phyloP scores from a whole-genome alignment of 2,113 vertebrate genomes.

The Megalops atlanticus region DNA sequence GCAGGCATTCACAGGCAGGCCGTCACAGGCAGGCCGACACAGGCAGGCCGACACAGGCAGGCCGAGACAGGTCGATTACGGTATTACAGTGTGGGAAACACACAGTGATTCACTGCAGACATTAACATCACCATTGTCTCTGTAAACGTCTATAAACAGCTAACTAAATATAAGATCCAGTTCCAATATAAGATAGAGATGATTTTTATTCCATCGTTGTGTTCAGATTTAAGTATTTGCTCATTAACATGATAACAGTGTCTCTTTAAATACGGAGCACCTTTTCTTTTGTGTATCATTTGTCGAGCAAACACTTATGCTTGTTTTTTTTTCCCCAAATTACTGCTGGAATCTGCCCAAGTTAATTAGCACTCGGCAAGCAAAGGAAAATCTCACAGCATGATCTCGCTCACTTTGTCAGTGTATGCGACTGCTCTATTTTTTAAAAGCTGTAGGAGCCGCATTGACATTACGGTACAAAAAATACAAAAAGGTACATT shows the following conservation, averaged over 20 bases:
- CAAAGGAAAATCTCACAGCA: neutral
- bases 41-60: neutral
- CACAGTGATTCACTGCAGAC: neutral
- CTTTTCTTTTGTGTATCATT: too few species aligned
- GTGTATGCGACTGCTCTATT: constrained; percentile 2
- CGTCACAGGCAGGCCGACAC: neutral
- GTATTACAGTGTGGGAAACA: neutral
- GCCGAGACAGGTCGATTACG: neutral
- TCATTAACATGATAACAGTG: neutral
- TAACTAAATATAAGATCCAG: neutral
- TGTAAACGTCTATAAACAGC: neutral
- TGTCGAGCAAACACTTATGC: too few species aligned
- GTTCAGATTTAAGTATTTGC: neutral
- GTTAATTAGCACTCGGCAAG: neutral
- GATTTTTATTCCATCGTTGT: neutral
- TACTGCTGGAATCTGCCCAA: neutral
- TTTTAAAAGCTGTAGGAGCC: neutral
- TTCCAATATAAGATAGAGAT: neutral
- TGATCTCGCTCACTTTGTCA: neutral
- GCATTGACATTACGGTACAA: neutral
- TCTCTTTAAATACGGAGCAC: neutral
- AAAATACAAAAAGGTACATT: neutral
- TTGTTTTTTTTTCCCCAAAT: neutral
- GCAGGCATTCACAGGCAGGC: neutral
- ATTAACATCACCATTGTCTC: neutral